phyloP scores from a whole-genome alignment of 2,888 invertebrate species.

The Meliscaeva auricollis region DNA sequence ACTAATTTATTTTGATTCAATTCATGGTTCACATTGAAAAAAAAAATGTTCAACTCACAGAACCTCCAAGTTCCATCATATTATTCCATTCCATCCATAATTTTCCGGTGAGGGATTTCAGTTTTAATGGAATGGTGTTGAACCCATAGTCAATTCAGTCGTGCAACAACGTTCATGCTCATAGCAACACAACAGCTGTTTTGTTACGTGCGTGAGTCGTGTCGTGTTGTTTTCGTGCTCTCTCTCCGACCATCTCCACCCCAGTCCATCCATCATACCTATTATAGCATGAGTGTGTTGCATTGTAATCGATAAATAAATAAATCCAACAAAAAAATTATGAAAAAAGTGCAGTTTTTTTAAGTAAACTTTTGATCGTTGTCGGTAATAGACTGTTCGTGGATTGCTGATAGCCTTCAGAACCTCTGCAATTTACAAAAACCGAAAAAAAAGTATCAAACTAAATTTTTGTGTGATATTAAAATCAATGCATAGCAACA shows the following conservation, averaged over 20 bases:
- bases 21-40: conserved; percentile 38
- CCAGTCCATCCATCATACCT: no score
- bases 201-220: no score
- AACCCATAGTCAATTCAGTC: conserved; percentile 56
- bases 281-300: background rate
- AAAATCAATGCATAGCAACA: conserved; percentile 70
- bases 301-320: conserved; percentile 48
- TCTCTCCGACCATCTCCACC: background rate
- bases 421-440: no score
- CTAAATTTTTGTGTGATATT: conserved; percentile 28
- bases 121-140: conserved; percentile 52
- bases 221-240: background rate
- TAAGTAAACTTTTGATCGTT: conserved; percentile 47
- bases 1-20: conserved; percentile 57
- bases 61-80: background rate
- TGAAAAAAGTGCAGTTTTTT: conserved; percentile 56
- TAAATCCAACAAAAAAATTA: conserved; percentile 32
- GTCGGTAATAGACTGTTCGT: background rate
- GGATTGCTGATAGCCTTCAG: background rate
- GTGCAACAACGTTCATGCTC: conserved; percentile 61
- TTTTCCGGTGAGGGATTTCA: conserved; percentile 69
- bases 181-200: conserved; percentile 67
- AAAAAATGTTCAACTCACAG: conserved; percentile 16
- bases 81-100: conserved; percentile 7
- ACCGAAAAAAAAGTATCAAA: no score